Base-by-base conservation (phyloP, 1,140 invertebrate genomes). In the Leptinotarsa lineolata region DNA sequence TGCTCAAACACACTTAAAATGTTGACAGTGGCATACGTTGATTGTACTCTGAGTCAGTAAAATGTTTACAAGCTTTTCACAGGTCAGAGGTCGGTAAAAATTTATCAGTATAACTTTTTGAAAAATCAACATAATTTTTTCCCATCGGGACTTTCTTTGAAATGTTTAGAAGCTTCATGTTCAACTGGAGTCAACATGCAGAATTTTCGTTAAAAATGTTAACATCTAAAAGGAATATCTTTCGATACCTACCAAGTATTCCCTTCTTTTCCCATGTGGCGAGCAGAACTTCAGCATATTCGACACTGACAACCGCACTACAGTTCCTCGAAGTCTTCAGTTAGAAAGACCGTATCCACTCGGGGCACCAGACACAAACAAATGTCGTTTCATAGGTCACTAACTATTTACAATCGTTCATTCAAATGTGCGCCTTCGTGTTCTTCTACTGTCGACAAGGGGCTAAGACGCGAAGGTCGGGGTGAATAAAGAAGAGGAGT, bases 221-320 rank as follows among this genome's bases (percentile, higher is more conserved):
- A n/a, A 39, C 30, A 39, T 3, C 30, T 39, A 39, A 39, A 39
- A 39, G 11, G 30, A 39, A 39, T 39, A 39, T 39, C 8, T 0
- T 39, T 39, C 30, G 30, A 39, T 12, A 79, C 78, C 72, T 73
- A 82, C 79, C 78, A 71, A 58, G 72, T 77, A 77, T 21, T 86
- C 86, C 75, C 87, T 87, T 72, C 88, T 86, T 80, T 86, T 88
- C 74, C 89, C 87, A 74, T 87, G 87, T 72, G 89, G 88, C 75
- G 89, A 90, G 83, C 90, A 90, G 84, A 91, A 91, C 86, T 91
- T 91, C 83, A 91, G 84, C 90, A 91, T 90, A 76, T 83, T 87
- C 71, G 30, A 46, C 3, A n/a, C 22, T 66, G n/a, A 11, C 72
- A 70, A 16, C 30, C n/a, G 15, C 48, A 60, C 30, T 39, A 39